Evolutionary conservation across 2,113 vertebrate genomes (phyloP), one percentile per base, ranked within the genome.

Genomic region (Xyliphius kryptos): DNA sequence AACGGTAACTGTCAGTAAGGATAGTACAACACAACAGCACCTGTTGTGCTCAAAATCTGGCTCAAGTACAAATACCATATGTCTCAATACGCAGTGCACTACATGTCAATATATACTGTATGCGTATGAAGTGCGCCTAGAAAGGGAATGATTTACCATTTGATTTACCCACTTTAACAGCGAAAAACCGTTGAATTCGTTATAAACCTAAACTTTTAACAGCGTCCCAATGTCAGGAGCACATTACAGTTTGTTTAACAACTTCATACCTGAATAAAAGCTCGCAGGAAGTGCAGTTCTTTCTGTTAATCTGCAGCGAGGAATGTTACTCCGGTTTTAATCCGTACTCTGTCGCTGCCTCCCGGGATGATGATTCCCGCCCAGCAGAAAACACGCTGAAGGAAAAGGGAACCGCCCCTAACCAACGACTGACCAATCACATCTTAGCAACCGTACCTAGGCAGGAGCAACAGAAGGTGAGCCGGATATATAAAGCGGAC

Each of bases 291-390:
- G 26, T 32, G 4, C 4, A 32, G 1, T 32, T 32, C 26, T 32
- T 32, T 3, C 26, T 1, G 26, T 32, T 32, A 32, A 32, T 32
- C 26, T 32, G 4, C 26, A 32, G 4, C 7, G 4, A 32, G 26
- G 26, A 32, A 32, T 32, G 26, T 32, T 32, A 32, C 4, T 32
- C 26, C 26, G 26, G 26, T 32, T 49, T 9, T 55, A 54, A 26
- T 61, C 68, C 51, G 9, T n/a, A n/a, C n/a, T n/a, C 48, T 1
- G 26, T n/a, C 63, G 41, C 12, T 17, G 54, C 10, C 19, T 16
- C 65, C 58, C 11, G 32, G 38, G 66, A 8, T 20, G 22, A 6
- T 59, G n/a, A n/a, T n/a, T 49, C 81, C 76, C 71, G 78, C 79
- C 75, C 68, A 32, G 36, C 57, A 21, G 46, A 17, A 43, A 5